These are phyloP conservation scores for Theropithecus gelada DNA, from an alignment of 2,113 vertebrate genomes.

Conservation along the genomic window DNA sequence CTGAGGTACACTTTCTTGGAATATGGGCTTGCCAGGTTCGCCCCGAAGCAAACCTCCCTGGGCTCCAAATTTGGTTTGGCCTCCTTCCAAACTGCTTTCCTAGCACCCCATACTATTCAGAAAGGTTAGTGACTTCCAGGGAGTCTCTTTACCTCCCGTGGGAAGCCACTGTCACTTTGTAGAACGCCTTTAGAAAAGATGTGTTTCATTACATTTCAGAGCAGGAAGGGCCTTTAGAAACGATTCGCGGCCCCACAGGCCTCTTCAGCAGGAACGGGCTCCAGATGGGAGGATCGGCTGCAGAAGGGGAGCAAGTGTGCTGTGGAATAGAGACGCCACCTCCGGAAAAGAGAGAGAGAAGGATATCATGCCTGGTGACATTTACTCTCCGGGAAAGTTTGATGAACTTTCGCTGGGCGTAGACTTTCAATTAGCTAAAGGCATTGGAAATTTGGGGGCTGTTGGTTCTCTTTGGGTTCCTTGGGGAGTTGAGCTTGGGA, in stretches of 20 bases:
- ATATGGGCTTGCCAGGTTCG: background rate
- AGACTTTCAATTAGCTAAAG: background rate
- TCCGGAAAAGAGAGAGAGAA: too few relatives aligned
- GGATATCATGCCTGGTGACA: background rate
- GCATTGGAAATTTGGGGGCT: background rate
- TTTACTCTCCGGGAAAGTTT: background rate
- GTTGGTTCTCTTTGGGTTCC: background rate
- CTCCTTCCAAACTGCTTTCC: background rate
- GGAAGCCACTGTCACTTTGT: background rate
- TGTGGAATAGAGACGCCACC: background rate
- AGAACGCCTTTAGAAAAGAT: background rate
- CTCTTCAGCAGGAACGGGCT: background rate
- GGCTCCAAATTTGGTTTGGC: background rate
- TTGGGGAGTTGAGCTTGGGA: background rate
- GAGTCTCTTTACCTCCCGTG: background rate
- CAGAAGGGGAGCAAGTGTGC: rapidly evolving
- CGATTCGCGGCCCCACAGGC: background rate
- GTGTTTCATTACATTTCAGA: background rate
- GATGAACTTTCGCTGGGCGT: background rate
- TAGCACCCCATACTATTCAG: background rate
- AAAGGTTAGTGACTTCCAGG: background rate
- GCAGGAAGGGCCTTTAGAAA: background rate
- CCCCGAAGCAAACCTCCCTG: too few relatives aligned
- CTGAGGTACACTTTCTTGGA: background rate
- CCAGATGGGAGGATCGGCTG: background rate